Evolutionary conservation across 2,113 vertebrate genomes (phyloP).

Genomic region (Rhynchomys soricoides): DNA sequence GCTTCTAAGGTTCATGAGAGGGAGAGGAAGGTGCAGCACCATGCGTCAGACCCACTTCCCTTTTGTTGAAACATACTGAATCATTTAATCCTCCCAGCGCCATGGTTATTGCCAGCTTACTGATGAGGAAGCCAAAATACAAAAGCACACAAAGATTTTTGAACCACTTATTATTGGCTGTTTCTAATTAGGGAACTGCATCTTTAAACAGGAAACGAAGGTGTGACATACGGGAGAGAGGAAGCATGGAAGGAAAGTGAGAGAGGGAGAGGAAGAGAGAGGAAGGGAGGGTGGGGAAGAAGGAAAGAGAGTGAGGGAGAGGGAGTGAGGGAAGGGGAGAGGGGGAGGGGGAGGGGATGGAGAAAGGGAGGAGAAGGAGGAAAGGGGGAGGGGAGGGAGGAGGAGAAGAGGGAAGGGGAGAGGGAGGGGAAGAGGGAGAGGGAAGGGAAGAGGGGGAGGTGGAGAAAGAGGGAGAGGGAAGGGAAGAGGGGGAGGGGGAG

Average conservation of each 20-base stretch:
- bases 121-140: not conserved
- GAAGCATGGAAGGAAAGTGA: not conserved
- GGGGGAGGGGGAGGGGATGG: too few relatives aligned
- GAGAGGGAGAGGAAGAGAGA: not conserved
- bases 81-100: not conserved
- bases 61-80: not conserved
- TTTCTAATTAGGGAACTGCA: conserved; percentile 16
- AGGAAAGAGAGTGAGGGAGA: not conserved
- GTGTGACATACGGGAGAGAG: not conserved
- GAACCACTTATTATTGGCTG: not conserved
- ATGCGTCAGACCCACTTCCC: not conserved
- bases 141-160: not conserved
- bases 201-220: not conserved
- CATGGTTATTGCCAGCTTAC: not conserved
- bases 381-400: too few relatives aligned
- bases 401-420: too few relatives aligned
- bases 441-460: too few relatives aligned
- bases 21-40: not conserved
- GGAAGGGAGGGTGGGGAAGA: not conserved
- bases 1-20: not conserved
- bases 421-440: too few relatives aligned
- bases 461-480: not conserved
- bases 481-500: not conserved
- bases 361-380: too few relatives aligned
- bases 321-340: not conserved